Percentiles rank a stretch among this genome's conserved stretches.
Conservation (phyloP, 2,797 vertebrate species). For the Aulostomus chinensis region DNA sequence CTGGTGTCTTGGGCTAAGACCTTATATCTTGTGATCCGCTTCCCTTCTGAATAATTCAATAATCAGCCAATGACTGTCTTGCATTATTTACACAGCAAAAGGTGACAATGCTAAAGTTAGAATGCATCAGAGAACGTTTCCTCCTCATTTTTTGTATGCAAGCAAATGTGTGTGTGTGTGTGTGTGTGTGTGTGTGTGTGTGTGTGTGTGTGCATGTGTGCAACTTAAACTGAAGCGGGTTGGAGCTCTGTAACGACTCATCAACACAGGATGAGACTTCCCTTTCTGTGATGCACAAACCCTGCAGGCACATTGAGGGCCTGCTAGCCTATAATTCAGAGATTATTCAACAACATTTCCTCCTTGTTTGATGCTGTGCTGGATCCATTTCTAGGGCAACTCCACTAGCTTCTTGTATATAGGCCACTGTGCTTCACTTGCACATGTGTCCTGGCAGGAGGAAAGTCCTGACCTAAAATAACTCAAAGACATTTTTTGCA, state of each 20-base stretch:
- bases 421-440: slow-evolving; percentile 54
- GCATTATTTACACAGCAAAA: slow-evolving; percentile 86
- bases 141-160: slow-evolving; percentile 7
- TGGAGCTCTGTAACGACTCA: too few relatives aligned
- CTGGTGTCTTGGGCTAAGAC: slow-evolving; percentile 53
- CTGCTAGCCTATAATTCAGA: neutral
- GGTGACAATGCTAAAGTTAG: slow-evolving; percentile 74
- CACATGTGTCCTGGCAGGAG: slow-evolving; percentile 18
- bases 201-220: neutral
- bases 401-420: slow-evolving; percentile 49
- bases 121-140: slow-evolving; percentile 24
- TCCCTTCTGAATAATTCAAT: slow-evolving; percentile 83
- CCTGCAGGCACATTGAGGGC: neutral
- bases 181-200: too few relatives aligned
- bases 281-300: neutral
- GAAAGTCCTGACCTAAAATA: slow-evolving; percentile 39
- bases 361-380: slow-evolving; percentile 9
- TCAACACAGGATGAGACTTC: too few relatives aligned
- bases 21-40: slow-evolving; percentile 72
- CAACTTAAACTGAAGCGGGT: neutral
- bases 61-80: slow-evolving; percentile 81
- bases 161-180: too few relatives aligned
- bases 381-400: slow-evolving; percentile 40
- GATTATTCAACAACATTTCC: neutral
- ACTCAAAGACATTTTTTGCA: slow-evolving; percentile 3